Evolutionary conservation across 2,113 vertebrate genomes (phyloP).

Genomic region (Jaculus jaculus): DNA sequence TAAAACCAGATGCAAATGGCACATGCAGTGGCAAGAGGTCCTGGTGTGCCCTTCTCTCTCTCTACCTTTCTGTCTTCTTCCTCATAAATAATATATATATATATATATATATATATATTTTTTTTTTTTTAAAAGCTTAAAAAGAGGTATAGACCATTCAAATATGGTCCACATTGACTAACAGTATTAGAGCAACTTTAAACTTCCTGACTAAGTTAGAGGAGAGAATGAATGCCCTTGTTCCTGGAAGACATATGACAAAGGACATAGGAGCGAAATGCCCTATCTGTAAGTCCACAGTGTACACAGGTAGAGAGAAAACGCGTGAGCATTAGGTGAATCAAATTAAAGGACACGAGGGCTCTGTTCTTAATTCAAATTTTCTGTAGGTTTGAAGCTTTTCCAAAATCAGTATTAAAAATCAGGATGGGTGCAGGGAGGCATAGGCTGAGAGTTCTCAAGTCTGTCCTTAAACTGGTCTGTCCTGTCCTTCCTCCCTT

Average conservation of each 20-base stretch:
- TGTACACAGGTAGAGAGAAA: slow-evolving; percentile 36
- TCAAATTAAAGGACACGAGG: neutral
- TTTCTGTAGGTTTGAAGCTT: slow-evolving; percentile 16
- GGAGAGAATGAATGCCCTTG: slow-evolving; percentile 10
- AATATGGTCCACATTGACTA: neutral
- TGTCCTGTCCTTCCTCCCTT: neutral
- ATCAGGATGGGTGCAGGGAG: neutral
- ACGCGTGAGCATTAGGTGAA: neutral
- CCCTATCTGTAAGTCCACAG: slow-evolving; percentile 22
- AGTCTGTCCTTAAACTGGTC: neutral
- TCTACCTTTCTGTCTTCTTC: too few relatives aligned
- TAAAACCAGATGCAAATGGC: too few relatives aligned
- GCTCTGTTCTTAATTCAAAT: neutral
- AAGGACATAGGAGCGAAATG: neutral
- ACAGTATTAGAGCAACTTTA: neutral
- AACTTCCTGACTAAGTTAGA: slow-evolving; percentile 1
- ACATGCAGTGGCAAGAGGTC: too few relatives aligned
- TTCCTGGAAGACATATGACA: neutral
- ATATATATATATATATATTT: too few relatives aligned
- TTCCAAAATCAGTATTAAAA: slow-evolving; percentile 22
- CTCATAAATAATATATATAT: too few relatives aligned
- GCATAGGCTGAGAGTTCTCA: neutral
- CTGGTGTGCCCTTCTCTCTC: too few relatives aligned
- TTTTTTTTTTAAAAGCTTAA: too few relatives aligned
- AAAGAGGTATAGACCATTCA: neutral